Percentiles rank a stretch among this genome's conserved stretches.
phyloP scores from a whole-genome alignment of 2,797 vertebrate genomes.

The Psittacula echo region DNA sequence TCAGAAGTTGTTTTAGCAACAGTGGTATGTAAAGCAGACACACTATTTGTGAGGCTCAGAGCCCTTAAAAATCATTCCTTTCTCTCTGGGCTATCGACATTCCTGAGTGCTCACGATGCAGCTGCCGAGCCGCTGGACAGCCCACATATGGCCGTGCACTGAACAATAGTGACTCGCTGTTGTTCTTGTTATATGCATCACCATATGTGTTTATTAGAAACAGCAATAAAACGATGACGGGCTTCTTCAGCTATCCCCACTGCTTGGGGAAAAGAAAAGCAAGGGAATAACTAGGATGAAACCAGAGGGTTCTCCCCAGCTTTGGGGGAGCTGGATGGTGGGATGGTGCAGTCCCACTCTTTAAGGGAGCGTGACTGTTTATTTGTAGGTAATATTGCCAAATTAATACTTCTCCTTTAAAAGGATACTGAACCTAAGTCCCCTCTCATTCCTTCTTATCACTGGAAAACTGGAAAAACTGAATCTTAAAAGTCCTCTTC shows the following conservation, averaged over 20 bases:
- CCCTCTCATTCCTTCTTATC: neutral
- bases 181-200: constrained; percentile 52
- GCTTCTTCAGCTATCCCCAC: constrained; percentile 56
- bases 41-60: constrained; percentile 39
- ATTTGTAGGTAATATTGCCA: neutral
- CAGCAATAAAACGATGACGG: constrained; percentile 61
- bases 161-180: constrained; percentile 56
- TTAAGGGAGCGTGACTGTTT: neutral
- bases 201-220: constrained; percentile 67
- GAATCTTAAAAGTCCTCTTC: neutral
- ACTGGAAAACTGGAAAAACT: neutral
- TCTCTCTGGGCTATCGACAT: constrained; percentile 51
- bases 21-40: constrained; percentile 12
- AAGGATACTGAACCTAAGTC: neutral
- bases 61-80: constrained; percentile 39
- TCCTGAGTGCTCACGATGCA: constrained; percentile 46
- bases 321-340: neutral
- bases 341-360: neutral
- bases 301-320: neutral
- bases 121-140: constrained; percentile 29
- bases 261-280: constrained; percentile 44
- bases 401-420: neutral
- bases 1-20: constrained; percentile 37
- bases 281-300: neutral
- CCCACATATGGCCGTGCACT: constrained; percentile 35